Evolutionary conservation across 2,888 invertebrate genomes (phyloP), one percentile per base, ranked within the genome.

Genomic region (Lasiommata megera): DNA sequence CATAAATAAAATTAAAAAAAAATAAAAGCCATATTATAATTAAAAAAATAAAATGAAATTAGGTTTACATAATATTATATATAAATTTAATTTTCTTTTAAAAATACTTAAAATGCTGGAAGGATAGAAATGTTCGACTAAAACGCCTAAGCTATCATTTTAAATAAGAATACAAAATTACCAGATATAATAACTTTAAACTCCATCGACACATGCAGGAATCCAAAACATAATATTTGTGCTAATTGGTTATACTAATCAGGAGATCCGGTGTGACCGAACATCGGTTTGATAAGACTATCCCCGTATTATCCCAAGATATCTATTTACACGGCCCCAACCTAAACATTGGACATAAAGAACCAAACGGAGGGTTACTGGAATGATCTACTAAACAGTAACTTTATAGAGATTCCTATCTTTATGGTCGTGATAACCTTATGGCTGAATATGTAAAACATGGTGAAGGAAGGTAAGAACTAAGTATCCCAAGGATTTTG

Each of bases 301-400:
- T 79, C 82, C 81, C 72, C 66, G 79, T 73, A 74, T 82, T 80
- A 83, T 72, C 78, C 75, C 71, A 73, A 77, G 78, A 78, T 78
- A 76, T 72, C 76, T 73, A 73, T 73, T 52, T 48, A 54, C 60
- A 47, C n/a, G 60, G 72, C 68, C 67, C 57, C 65, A 58, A 72
- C 67, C 72, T 79, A 73, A 72, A 71, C 72, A 67, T 69, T 71
- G 72, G 75, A 73, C 74, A 79, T 72, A 55, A 62, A 74, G 74
- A 74, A 41, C 40, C 41, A 31, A 65, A 66, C 23, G 38, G 54
- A 57, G 58, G 58, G 51, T 69, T 67, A 70, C 63, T 65, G 64
- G 67, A 70, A 69, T 73, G 67, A 72, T 58, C 60, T 53, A 55
- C 61, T 58, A 64, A 66, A 56, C 58, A 50, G 59, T 63, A 60